These are phyloP conservation scores for Poeciliopsis presidionis DNA, from an alignment of 2,797 vertebrate genomes.

Conservation along the genomic window DNA sequence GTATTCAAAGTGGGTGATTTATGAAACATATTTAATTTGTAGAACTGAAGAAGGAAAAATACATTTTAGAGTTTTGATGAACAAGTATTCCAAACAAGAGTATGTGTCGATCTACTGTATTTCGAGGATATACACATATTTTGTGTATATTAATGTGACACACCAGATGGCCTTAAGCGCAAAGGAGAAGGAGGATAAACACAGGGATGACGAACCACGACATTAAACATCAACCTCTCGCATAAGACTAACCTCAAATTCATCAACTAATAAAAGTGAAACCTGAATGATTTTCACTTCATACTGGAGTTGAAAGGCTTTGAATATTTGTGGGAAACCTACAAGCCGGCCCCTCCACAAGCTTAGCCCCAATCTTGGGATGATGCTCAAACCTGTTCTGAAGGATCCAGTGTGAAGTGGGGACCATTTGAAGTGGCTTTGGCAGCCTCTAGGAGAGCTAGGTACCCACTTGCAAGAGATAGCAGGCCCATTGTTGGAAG, in stretches of 20 bases:
- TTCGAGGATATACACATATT: conserved; percentile 22
- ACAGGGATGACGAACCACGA: conserved; percentile 29
- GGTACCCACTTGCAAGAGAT: conserved; percentile 56
- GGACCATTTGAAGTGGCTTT: conserved; percentile 67
- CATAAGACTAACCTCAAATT: conserved; percentile 38
- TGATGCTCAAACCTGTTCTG: conserved; percentile 66
- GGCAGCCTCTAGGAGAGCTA: conserved; percentile 60
- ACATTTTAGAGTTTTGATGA: not conserved
- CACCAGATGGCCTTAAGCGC: conserved; percentile 50
- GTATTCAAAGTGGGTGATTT: not conserved
- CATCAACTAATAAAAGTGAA: conserved; percentile 69
- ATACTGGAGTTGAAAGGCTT: conserved; percentile 61
- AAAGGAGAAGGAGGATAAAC: conserved; percentile 33
- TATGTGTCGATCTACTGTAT: conserved; percentile 11
- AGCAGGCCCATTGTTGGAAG: conserved; percentile 55
- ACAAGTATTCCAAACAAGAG: not conserved
- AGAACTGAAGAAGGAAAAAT: not conserved
- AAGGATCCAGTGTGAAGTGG: conserved; percentile 67
- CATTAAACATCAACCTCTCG: conserved; percentile 54
- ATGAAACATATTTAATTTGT: not conserved
- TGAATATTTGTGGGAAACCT: conserved; percentile 66
- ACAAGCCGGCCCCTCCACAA: conserved; percentile 59
- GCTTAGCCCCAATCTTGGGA: conserved; percentile 70
- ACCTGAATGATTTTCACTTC: conserved; percentile 41
- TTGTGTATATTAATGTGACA: conserved; percentile 21